phyloP scores from a whole-genome alignment of 2,888 invertebrate genomes.

The Monoplex corrugatus region DNA sequence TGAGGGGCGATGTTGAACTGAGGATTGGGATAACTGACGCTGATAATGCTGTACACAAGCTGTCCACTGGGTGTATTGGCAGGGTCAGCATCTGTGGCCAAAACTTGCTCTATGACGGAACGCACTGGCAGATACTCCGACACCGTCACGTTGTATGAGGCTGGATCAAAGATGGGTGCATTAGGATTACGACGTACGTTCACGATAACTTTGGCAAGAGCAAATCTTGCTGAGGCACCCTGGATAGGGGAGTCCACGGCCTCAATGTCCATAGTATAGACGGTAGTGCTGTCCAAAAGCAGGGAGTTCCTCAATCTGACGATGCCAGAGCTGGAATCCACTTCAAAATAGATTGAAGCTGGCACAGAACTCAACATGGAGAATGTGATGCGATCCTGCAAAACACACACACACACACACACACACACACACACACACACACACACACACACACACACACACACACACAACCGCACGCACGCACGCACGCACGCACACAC shows the following conservation, averaged over 20 bases:
- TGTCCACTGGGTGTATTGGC: constrained; percentile 67
- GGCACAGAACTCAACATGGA: constrained; percentile 62
- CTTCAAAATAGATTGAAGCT: constrained; percentile 71
- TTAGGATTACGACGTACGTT: constrained; percentile 74
- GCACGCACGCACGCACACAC: background rate
- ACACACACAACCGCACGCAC: too few species aligned
- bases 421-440: background rate
- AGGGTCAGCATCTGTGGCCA: constrained; percentile 68
- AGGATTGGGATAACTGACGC: constrained; percentile 46
- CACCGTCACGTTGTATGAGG: constrained; percentile 67
- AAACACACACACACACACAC: constrained; percentile 28
- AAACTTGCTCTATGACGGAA: constrained; percentile 56
- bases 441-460: constrained; percentile 9
- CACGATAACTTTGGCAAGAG: constrained; percentile 67
- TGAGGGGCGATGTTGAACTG: constrained; percentile 59
- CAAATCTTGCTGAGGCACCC: constrained; percentile 61
- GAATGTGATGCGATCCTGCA: constrained; percentile 67
- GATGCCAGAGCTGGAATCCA: constrained; percentile 69
- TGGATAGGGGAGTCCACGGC: constrained; percentile 68
- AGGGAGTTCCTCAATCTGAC: constrained; percentile 64
- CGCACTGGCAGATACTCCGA: constrained; percentile 67
- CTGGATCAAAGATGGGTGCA: constrained; percentile 66
- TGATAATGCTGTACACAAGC: constrained; percentile 60
- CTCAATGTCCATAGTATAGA: constrained; percentile 66
- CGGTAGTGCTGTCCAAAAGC: constrained; percentile 45